Evolutionary conservation across 2,888 invertebrate species (phyloP).

Genomic region (Eustalomyia histrio): DNA sequence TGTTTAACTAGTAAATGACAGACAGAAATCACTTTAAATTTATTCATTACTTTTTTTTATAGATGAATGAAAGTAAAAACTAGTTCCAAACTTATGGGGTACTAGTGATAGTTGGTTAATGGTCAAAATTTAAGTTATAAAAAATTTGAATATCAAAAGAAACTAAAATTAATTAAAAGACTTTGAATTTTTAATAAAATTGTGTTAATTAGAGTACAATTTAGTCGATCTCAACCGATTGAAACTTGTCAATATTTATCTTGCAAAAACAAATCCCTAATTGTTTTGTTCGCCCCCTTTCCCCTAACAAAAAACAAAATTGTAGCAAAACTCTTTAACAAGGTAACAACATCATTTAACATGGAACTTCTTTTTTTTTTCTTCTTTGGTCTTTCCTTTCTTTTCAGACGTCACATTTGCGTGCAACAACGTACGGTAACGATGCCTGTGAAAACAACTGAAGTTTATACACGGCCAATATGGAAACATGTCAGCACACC

Average conservation of each 20-base stretch:
- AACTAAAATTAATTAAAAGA: background rate
- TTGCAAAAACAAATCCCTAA: background rate
- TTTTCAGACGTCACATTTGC: conserved; percentile 81
- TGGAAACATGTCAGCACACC: conserved; percentile 81
- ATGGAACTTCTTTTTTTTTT: conserved; percentile 34
- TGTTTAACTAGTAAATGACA: conserved; percentile 40
- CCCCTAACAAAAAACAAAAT: conserved; percentile 7
- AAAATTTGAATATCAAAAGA: background rate
- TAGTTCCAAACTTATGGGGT: conserved; percentile 33
- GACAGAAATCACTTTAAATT: conserved; percentile 52
- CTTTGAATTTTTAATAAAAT: no score
- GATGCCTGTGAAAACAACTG: conserved; percentile 80
- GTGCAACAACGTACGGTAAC: conserved; percentile 80
- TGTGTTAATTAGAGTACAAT: no score
- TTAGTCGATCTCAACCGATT: no score
- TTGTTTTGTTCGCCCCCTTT: background rate
- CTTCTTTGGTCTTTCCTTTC: conserved; percentile 22
- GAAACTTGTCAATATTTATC: no score
- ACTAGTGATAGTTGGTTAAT: background rate
- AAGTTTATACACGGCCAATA: conserved; percentile 81
- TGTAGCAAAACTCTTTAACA: conserved; percentile 8
- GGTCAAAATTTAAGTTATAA: background rate
- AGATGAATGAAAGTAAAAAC: conserved; percentile 61
- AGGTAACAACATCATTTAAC: conserved; percentile 49
- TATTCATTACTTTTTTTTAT: background rate